Percentiles rank a stretch among this genome's conserved stretches.
phyloP scores from a whole-genome alignment of 2,113 vertebrate species.

The Aepyceros melampus region DNA sequence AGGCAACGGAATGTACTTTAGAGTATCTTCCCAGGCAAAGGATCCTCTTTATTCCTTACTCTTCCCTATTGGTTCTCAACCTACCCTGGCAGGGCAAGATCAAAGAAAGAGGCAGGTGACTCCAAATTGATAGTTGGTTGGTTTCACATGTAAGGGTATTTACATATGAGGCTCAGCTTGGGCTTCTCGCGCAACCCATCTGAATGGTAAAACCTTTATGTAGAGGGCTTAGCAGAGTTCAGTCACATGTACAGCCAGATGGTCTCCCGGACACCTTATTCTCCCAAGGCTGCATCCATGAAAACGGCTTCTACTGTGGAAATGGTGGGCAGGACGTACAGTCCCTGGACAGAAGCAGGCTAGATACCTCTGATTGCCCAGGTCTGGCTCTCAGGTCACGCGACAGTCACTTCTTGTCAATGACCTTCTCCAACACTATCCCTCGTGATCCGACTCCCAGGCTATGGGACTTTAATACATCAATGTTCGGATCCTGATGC shows the following conservation, averaged over 20 bases:
- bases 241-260: background rate
- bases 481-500: background rate
- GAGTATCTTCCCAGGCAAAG: background rate
- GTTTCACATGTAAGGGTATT: background rate
- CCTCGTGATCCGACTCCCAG: background rate
- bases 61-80: background rate
- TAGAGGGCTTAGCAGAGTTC: background rate
- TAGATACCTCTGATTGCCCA: background rate
- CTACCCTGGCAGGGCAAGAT: background rate
- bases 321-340: rapidly evolving
- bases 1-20: background rate
- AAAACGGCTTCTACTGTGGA: background rate
- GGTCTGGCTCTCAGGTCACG: background rate
- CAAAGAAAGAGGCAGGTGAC: background rate
- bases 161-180: background rate
- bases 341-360: too few relatives aligned
- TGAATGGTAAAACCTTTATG: background rate
- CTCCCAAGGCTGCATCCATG: background rate
- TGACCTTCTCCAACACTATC: background rate
- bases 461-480: background rate
- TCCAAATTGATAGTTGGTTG: background rate
- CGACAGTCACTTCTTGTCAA: rapidly evolving
- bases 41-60: background rate
- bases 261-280: background rate
- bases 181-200: rapidly evolving